Base-by-base conservation (phyloP, 2,888 invertebrate species). In the Drosophila yooni region DNA sequence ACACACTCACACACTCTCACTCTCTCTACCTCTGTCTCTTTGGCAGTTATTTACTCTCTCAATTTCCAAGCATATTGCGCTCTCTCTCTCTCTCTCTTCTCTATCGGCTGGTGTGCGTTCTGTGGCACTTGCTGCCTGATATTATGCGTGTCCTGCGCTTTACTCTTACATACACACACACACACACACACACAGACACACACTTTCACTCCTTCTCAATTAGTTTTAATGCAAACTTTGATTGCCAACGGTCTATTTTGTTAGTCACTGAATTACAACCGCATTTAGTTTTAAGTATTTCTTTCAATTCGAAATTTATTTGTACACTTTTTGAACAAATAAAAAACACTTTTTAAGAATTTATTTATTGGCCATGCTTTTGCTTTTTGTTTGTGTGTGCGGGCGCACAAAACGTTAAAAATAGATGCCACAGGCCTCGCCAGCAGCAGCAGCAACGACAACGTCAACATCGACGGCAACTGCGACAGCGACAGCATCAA, bases 371-470 rank as follows among this genome's bases (percentile, higher is more conserved):
- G 82, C 82, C 86, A 63, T 81, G 81, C 81, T 70, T 66, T 60
- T 65, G 51, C 53, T 74, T 40, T 66, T 31, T 60, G 74, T 21
- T 21, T 83, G 25, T 46, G 46, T 46, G 46, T 46, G 84, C 87
- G 77, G 83, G 77, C 80, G 82, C 84, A 81, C 70, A 59, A 40
- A 73, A 58, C 40, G 69, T 77, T 85, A 85, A 71, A 88, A 88
- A 88, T 85, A 85, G 85, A 63, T 51, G 70, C 79, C 78, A 29
- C 80, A 83, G 86, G 83, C 85, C 86, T 83, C 88, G 80, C 60
- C 56, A 64, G 63, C 71, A 54, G 54, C 54, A 34, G 52, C 67
- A 43, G 33, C 70, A 61, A 36, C 72, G 61, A 56, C 79, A 54
- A 53, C 53, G 15, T 8, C 46, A 50, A 60, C 66, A 40, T 21